Evolutionary conservation across 1,140 invertebrate species (phyloP).

Genomic region (Drosophila sucinea): DNA sequence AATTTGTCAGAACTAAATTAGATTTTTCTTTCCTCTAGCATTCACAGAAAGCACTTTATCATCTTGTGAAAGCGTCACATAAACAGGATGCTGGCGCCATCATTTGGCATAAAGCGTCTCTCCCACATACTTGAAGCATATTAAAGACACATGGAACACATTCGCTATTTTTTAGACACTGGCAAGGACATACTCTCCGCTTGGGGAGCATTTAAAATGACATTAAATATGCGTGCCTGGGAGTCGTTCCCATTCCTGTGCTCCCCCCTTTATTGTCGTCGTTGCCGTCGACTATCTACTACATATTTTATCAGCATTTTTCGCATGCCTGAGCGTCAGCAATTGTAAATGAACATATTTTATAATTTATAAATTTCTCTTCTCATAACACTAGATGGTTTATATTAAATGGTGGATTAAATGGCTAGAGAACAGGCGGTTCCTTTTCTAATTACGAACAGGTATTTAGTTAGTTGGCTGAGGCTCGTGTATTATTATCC

Average conservation of each 20-base stretch:
- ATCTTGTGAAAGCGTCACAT: slow-evolving; percentile 37
- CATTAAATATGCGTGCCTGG: slow-evolving; percentile 68
- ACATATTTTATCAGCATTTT: slow-evolving; percentile 74
- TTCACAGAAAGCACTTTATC: slow-evolving; percentile 37
- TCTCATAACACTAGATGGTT: slow-evolving; percentile 7
- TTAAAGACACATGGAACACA: slow-evolving; percentile 13
- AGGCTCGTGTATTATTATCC: slow-evolving; percentile 39
- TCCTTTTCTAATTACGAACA: slow-evolving; percentile 61
- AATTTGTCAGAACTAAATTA: not conserved
- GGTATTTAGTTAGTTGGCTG: slow-evolving; percentile 44
- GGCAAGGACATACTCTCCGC: slow-evolving; percentile 55
- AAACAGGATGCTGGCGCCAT: slow-evolving; percentile 62
- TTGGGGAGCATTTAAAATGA: slow-evolving; percentile 68
- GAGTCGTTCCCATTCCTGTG: slow-evolving; percentile 22
- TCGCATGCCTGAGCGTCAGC: slow-evolving; percentile 70
- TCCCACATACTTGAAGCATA: slow-evolving; percentile 6
- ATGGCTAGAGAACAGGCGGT: not conserved
- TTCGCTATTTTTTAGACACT: slow-evolving; percentile 1
- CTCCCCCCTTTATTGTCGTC: slow-evolving; percentile 21
- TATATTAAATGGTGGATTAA: slow-evolving; percentile 1
- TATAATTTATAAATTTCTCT: slow-evolving; percentile 65
- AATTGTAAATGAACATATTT: slow-evolving; percentile 72
- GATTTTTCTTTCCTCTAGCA: not conserved
- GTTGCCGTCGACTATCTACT: slow-evolving; percentile 22
- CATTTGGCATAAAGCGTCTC: slow-evolving; percentile 31